Evolutionary conservation across 2,888 invertebrate genomes (phyloP).

Genomic region (Tetragnatha montana): DNA sequence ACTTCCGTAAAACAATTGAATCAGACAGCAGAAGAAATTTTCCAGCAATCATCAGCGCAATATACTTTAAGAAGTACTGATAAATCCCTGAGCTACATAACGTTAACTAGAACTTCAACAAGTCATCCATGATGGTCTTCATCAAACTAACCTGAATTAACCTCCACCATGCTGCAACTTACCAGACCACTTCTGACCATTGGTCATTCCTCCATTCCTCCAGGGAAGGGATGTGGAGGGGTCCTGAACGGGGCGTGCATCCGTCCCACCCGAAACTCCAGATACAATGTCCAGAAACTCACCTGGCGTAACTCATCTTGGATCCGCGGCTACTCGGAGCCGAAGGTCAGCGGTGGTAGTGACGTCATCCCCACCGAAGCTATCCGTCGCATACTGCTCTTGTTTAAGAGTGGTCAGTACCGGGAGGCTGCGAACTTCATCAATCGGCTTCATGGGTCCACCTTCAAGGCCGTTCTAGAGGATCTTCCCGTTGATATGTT

Average conservation of each 20-base stretch:
- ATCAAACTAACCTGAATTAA: not conserved
- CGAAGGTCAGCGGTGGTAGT: constrained; percentile 73
- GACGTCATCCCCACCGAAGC: constrained; percentile 79
- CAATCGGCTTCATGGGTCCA: constrained; percentile 86
- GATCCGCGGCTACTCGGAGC: constrained; percentile 72
- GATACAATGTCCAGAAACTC: constrained; percentile 73
- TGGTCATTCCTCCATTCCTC: constrained; percentile 13
- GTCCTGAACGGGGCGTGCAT: constrained; percentile 68
- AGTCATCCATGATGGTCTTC: not conserved
- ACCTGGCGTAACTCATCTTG: constrained; percentile 74
- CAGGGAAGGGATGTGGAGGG: constrained; percentile 58
- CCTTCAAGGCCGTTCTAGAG: constrained; percentile 81
- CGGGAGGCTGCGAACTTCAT: constrained; percentile 92
- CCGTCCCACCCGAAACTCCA: constrained; percentile 59
- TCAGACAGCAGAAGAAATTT: too few species aligned
- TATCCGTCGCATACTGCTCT: constrained; percentile 81
- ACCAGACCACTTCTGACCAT: constrained; percentile 61
- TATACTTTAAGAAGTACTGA: not conserved
- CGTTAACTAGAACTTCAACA: not conserved
- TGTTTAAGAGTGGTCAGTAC: constrained; percentile 91
- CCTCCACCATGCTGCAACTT: constrained; percentile 51
- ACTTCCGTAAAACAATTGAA: too few species aligned
- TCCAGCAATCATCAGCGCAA: not conserved
- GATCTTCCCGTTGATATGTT: constrained; percentile 91
- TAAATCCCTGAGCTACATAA: not conserved